These are phyloP conservation scores for Micoletzkya japonica DNA, from an alignment of 2,888 invertebrate genomes.

Conservation along the genomic window DNA sequence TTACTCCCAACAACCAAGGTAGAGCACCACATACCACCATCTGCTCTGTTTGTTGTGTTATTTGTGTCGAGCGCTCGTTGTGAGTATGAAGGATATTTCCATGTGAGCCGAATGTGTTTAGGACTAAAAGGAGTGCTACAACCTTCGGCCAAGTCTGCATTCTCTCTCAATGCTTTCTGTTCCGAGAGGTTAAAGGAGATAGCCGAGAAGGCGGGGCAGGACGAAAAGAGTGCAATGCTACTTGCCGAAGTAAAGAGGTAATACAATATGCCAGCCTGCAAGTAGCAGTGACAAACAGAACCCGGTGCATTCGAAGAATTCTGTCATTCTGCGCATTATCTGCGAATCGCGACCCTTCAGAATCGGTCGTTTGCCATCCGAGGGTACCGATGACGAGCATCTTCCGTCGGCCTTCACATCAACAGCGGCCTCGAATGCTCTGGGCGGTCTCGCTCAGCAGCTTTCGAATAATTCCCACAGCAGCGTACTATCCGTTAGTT, in stretches of 20 bases:
- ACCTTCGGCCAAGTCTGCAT: slow-evolving; percentile 42
- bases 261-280: background rate
- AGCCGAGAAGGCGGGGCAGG: slow-evolving; percentile 53
- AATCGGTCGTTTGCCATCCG: slow-evolving; percentile 33
- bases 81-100: background rate
- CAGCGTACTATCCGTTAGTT: background rate
- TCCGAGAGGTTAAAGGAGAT: slow-evolving; percentile 59
- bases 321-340: background rate
- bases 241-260: slow-evolving; percentile 14
- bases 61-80: background rate
- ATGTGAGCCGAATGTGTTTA: too few relatives aligned
- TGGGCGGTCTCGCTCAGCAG: slow-evolving; percentile 16
- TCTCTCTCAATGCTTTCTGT: slow-evolving; percentile 55
- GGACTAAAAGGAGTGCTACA: slow-evolving; percentile 17
- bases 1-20: background rate
- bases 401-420: slow-evolving; percentile 46
- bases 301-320: too few relatives aligned
- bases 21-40: too few relatives aligned
- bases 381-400: slow-evolving; percentile 50
- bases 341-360: background rate
- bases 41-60: too few relatives aligned
- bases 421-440: slow-evolving; percentile 31
- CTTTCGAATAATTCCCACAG: background rate
- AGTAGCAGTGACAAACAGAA: too few relatives aligned
- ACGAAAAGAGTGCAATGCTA: slow-evolving; percentile 19